A percentile compares a stretch with the other conserved stretches of the same genome.
Conservation (phyloP, 1,140 invertebrate species). For the Drosophila melanogaster region Release_6_plus_ISO1_MT NT_037436.4:3172001-3172500, state of each 20-base stretch:
- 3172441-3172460: background rate
- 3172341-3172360: constrained; percentile 64
- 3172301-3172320: constrained; percentile 71
- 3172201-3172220: constrained; percentile 70
- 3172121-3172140: constrained; percentile 68
- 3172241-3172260: constrained; percentile 69
- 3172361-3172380: constrained; percentile 54
- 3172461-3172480: constrained; percentile 4
- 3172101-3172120: constrained; percentile 71
- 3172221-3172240: constrained; percentile 57
- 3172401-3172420: constrained; percentile 51
- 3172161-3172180: constrained; percentile 65
- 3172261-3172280: constrained; percentile 53
- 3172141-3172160: constrained; percentile 59
- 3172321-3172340: constrained; percentile 75
- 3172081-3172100: constrained; percentile 72
- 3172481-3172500: constrained; percentile 8
- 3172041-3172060: constrained; percentile 58
- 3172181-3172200: constrained; percentile 49
- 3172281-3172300: constrained; percentile 70
- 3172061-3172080: constrained; percentile 61
- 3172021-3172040: constrained; percentile 62
- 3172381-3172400: constrained; percentile 70
- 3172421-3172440: constrained; percentile 5
- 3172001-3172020: constrained; percentile 69